phyloP scores from a whole-genome alignment of 2,113 vertebrate genomes.

The Calonectris borealis region DNA sequence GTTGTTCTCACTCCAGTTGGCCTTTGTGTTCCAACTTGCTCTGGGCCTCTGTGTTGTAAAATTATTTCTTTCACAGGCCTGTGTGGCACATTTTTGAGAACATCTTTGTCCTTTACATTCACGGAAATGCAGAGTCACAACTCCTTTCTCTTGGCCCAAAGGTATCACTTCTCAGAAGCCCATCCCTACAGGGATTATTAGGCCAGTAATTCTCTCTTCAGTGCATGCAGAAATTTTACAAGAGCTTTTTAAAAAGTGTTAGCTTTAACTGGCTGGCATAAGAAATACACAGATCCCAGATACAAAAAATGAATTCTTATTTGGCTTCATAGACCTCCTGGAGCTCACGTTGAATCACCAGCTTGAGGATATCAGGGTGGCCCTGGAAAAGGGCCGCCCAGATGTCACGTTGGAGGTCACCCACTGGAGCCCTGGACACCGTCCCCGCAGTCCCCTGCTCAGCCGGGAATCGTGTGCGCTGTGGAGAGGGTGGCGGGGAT shows the following conservation, averaged over 20 bases:
- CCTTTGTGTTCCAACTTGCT: neutral
- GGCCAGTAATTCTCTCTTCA: neutral
- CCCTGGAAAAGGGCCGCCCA: neutral
- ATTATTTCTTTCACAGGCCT: neutral
- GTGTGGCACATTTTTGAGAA: neutral
- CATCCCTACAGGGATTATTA: neutral
- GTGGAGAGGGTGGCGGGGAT: neutral
- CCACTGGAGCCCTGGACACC: neutral
- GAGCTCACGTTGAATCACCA: rapidly evolving
- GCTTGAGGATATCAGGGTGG: neutral
- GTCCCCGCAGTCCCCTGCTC: rapidly evolving
- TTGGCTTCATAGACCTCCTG: neutral
- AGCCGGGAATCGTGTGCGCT: rapidly evolving
- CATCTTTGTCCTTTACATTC: neutral
- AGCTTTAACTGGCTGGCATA: neutral
- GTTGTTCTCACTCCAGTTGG: neutral
- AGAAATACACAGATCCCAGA: neutral
- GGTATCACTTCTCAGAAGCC: neutral
- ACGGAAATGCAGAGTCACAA: neutral
- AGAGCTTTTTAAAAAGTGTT: neutral
- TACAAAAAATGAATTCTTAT: neutral
- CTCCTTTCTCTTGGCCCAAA: neutral
- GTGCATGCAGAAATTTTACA: neutral
- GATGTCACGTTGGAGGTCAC: rapidly evolving
- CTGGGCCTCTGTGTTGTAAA: neutral